Evolutionary conservation across 2,888 invertebrate species (phyloP).

Genomic region (Drosophila multiciliata): DNA sequence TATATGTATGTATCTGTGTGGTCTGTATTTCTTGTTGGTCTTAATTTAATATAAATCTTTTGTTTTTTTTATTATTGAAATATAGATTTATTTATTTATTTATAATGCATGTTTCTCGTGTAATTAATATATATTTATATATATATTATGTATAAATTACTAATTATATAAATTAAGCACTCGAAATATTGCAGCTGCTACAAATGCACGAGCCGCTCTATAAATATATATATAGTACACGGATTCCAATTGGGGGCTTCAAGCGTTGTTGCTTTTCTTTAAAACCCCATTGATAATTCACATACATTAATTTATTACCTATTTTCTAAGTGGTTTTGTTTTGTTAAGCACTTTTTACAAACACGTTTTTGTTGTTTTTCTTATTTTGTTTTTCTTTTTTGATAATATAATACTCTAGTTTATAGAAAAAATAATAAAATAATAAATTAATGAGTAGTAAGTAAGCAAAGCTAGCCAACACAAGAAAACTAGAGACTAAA

Average conservation of each 20-base stretch:
- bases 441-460: conserved; percentile 76
- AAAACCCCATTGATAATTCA: conserved; percentile 55
- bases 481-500: conserved; percentile 29
- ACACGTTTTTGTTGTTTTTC: conserved; percentile 38
- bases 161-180: conserved; percentile 78
- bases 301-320: conserved; percentile 44
- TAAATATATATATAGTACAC: conserved; percentile 47
- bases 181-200: conserved; percentile 74
- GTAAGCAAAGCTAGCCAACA: conserved; percentile 69
- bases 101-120: conserved; percentile 59
- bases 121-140: conserved; percentile 31
- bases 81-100: conserved; percentile 51
- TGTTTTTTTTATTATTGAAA: conserved; percentile 24
- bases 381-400: conserved; percentile 17
- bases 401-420: conserved; percentile 69
- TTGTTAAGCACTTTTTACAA: conserved; percentile 54
- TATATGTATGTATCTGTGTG: conserved; percentile 38
- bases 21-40: conserved; percentile 35
- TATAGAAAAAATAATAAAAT: conserved; percentile 65
- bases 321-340: conserved; percentile 21
- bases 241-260: conserved; percentile 42
- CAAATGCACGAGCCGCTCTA: conserved; percentile 55
- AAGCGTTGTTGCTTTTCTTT: conserved; percentile 30
- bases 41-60: conserved; percentile 61
- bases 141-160: conserved; percentile 72